Evolutionary conservation across 2,888 invertebrate genomes (phyloP).

Genomic region (Drosophila nr. medialis): DNA sequence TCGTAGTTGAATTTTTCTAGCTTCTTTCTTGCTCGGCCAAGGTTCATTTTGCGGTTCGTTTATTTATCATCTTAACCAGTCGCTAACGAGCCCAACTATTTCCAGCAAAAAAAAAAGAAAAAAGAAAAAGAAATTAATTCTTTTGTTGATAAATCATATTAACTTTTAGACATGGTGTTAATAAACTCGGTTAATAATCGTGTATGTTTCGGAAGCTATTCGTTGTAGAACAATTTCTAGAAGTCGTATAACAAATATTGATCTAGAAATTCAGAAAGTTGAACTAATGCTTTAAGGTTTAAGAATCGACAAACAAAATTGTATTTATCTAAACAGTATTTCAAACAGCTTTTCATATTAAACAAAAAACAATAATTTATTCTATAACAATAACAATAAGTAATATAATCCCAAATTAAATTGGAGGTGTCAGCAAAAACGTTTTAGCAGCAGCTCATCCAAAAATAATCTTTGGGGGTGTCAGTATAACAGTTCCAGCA

Average conservation of each 20-base stretch:
- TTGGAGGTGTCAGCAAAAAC: slow-evolving; percentile 3
- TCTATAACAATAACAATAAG: slow-evolving; percentile 16
- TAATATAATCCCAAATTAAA: slow-evolving; percentile 13
- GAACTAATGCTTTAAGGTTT: background rate
- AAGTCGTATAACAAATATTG: background rate
- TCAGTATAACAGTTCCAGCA: background rate
- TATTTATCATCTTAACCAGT: slow-evolving; percentile 32
- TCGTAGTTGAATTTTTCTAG: slow-evolving; percentile 31
- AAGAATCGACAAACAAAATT: background rate
- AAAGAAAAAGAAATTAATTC: slow-evolving; percentile 3
- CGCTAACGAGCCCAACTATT: slow-evolving; percentile 39
- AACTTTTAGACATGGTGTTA: slow-evolving; percentile 30
- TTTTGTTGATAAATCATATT: slow-evolving; percentile 21
- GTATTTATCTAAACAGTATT: background rate
- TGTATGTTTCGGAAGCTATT: background rate
- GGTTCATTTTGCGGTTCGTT: slow-evolving; percentile 39
- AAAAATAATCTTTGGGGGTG: background rate
- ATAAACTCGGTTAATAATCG: slow-evolving; percentile 8
- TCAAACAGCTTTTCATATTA: background rate
- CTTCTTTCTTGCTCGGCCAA: slow-evolving; percentile 45
- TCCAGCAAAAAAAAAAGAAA: background rate
- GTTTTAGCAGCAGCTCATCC: background rate
- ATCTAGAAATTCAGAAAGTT: background rate
- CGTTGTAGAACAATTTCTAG: background rate
- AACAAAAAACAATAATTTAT: background rate